Evolutionary conservation across 2,113 vertebrate species (phyloP).

Genomic region (Dasyprocta punctata): DNA sequence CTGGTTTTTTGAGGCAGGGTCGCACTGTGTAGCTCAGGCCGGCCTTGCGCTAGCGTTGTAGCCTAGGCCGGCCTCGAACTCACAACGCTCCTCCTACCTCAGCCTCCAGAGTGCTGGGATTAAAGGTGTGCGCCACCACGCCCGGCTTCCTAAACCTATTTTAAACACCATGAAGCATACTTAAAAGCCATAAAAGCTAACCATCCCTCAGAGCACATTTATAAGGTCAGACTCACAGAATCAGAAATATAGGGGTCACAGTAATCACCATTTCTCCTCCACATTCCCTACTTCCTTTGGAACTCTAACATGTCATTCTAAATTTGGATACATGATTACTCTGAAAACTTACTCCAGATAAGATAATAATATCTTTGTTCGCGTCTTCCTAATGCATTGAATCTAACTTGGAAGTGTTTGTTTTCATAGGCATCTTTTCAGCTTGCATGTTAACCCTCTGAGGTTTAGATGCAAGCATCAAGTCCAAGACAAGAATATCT

Average conservation of each 20-base stretch:
- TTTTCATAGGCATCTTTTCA: neutral
- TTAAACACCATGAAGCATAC: neutral
- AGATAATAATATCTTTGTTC: neutral
- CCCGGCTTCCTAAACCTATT: neutral
- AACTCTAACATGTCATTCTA: neutral
- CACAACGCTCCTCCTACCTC: no score
- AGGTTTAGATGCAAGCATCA: neutral
- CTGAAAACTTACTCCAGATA: neutral
- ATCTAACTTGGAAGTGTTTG: neutral
- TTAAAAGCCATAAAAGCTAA: neutral
- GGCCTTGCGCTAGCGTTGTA: no score
- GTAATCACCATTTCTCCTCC: accelerated
- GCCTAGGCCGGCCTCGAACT: no score
- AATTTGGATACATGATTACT: neutral
- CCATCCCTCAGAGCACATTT: neutral
- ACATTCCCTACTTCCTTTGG: neutral
- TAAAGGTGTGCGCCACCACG: no score
- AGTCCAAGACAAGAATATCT: neutral
- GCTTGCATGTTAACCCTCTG: neutral
- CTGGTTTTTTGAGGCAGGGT: no score
- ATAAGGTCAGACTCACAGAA: neutral
- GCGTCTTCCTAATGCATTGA: neutral
- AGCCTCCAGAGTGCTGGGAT: no score
- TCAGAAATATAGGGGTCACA: neutral
- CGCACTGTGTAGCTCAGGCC: no score